Conservation (phyloP, 2,888 invertebrate species). For the Sphaerophoria rueppellii region DNA sequence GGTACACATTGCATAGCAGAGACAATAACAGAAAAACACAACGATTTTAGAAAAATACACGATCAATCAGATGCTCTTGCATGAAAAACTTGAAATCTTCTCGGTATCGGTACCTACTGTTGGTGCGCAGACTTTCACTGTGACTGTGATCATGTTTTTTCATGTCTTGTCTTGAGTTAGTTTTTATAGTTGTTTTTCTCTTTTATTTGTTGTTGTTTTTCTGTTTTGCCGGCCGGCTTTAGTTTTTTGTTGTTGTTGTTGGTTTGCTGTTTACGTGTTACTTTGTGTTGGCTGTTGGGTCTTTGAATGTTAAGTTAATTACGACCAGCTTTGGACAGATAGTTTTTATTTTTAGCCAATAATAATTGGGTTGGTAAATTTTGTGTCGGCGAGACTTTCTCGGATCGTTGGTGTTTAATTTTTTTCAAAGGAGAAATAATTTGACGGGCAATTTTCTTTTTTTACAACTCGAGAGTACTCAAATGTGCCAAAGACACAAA, state of each 20-base stretch:
- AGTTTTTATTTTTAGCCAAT: constrained; percentile 6
- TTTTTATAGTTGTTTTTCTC: constrained; percentile 14
- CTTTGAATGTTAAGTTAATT: constrained; percentile 57
- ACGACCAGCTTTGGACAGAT: constrained; percentile 9
- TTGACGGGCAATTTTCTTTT: too few species aligned
- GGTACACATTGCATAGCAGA: constrained; percentile 1
- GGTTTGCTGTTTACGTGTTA: not conserved
- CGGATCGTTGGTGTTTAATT: not conserved
- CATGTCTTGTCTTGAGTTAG: constrained; percentile 39
- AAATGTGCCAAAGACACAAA: too few species aligned
- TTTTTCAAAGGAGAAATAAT: too few species aligned
- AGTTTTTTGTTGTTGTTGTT: constrained; percentile 8
- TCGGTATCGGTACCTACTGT: constrained; percentile 8
- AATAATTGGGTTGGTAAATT: constrained; percentile 1
- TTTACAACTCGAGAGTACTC: too few species aligned
- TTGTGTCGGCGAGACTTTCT: not conserved
- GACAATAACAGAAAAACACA: constrained; percentile 19
- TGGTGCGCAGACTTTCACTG: constrained; percentile 64
- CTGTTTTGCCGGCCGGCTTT: constrained; percentile 67
- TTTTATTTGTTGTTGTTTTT: constrained; percentile 53
- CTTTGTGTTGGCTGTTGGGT: too few species aligned
- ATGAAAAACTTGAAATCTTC: not conserved
- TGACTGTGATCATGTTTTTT: constrained; percentile 35
- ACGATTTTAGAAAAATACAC: constrained; percentile 43
- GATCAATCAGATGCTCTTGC: constrained; percentile 44